A percentile compares a stretch with the other conserved stretches of the same genome.
phyloP scores from a whole-genome alignment of 1,140 invertebrate species.

The Drosophila funebris region DNA sequence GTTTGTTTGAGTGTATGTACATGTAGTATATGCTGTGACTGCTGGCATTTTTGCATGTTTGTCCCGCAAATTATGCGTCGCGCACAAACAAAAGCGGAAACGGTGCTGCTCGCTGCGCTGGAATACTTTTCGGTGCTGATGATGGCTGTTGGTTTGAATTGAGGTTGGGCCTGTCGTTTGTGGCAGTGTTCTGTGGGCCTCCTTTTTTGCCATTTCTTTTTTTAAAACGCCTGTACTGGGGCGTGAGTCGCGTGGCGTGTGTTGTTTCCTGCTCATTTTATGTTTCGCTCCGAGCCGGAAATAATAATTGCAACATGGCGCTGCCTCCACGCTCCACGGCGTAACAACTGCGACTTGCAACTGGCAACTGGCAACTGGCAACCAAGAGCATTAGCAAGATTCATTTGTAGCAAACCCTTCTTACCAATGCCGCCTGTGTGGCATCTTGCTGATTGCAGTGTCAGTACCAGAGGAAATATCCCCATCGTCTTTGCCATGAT shows the following conservation, averaged over 20 bases:
- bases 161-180: constrained; percentile 2
- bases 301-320: constrained; percentile 80
- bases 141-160: constrained; percentile 47
- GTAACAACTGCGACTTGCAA: constrained; percentile 22
- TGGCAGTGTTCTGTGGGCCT: constrained; percentile 30
- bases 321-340: constrained; percentile 57
- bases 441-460: constrained; percentile 5
- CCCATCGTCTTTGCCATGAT: neutral
- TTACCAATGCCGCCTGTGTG: neutral
- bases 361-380: constrained; percentile 32
- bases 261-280: constrained; percentile 78
- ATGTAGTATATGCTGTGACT: constrained; percentile 57
- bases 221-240: constrained; percentile 59
- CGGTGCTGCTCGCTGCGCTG: constrained; percentile 38
- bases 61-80: constrained; percentile 80
- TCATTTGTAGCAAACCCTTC: constrained; percentile 43
- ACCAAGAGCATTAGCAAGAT: constrained; percentile 58
- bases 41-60: constrained; percentile 80
- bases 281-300: constrained; percentile 75
- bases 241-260: constrained; percentile 37
- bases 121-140: constrained; percentile 54
- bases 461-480: neutral
- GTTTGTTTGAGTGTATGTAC: constrained; percentile 30
- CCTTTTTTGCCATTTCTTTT: constrained; percentile 37
- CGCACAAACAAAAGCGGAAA: constrained; percentile 78